Percentiles rank a stretch among this genome's conserved stretches.
phyloP scores from a whole-genome alignment of 2,888 invertebrate species.

The Cacoxenus indagator region DNA sequence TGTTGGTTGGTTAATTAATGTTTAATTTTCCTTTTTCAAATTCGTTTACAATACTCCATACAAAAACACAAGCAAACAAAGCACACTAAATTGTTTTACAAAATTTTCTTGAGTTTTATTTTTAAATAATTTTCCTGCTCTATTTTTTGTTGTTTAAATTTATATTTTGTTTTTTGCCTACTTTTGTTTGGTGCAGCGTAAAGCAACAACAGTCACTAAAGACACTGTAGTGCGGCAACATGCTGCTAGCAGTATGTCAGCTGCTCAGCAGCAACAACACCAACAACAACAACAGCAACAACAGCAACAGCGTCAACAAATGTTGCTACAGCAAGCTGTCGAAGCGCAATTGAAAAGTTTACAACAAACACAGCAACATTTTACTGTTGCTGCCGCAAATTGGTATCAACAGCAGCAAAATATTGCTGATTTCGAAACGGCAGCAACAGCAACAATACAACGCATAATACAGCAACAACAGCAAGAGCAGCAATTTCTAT shows the following conservation, averaged over 20 bases:
- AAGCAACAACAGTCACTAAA: constrained; percentile 27
- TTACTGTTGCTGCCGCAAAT: constrained; percentile 2
- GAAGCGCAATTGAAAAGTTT: constrained; percentile 60
- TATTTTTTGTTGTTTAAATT: constrained; percentile 39
- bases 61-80: constrained; percentile 59
- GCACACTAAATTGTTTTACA: constrained; percentile 57
- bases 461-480: constrained; percentile 35
- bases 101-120: constrained; percentile 59
- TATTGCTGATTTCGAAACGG: constrained; percentile 48
- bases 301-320: too few species aligned
- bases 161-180: constrained; percentile 22
- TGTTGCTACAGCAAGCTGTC: constrained; percentile 62
- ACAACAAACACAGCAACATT: constrained; percentile 57
- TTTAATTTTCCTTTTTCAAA: constrained; percentile 29
- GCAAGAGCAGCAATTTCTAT: constrained; percentile 6
- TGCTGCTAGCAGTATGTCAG: constrained; percentile 33
- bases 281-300: constrained; percentile 40
- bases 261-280: constrained; percentile 40
- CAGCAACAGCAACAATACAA: constrained; percentile 71
- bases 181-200: background rate
- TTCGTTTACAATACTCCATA: background rate
- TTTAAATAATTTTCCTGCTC: constrained; percentile 48
- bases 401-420: constrained; percentile 54
- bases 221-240: constrained; percentile 18
- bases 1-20: constrained; percentile 23